A percentile compares a stretch with the other conserved stretches of the same genome.
Conservation (phyloP, 23 tunicate genomes). For the Trididemnum clinides region DNA sequence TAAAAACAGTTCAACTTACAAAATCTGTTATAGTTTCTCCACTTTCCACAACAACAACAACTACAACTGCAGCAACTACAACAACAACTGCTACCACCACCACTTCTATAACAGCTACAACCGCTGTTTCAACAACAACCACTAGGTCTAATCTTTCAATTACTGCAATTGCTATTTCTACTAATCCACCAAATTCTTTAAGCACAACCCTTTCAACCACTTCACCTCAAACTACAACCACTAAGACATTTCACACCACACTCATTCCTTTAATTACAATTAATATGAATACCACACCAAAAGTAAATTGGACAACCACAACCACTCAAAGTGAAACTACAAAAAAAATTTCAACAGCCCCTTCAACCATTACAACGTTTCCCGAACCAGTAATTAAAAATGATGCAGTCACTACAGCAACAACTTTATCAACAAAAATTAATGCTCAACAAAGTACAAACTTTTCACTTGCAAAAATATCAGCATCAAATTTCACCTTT, state of each 20-base stretch:
- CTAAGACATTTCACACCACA: too few species aligned
- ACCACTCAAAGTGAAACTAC: background rate
- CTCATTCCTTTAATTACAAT: too few species aligned
- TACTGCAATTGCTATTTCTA: background rate
- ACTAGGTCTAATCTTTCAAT: background rate
- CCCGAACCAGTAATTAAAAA: background rate
- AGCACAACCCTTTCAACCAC: too few species aligned
- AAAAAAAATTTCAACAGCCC: background rate
- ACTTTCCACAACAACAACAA: background rate
- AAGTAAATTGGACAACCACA: background rate
- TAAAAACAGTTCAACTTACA: background rate
- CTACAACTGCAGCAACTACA: constrained; percentile 8
- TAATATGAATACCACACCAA: too few species aligned
- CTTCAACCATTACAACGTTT: background rate
- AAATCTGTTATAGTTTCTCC: background rate
- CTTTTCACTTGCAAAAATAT: background rate
- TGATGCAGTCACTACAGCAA: background rate
- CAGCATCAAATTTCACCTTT: background rate
- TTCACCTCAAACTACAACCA: too few species aligned
- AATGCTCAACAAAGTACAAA: background rate
- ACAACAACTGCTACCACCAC: constrained; percentile 4
- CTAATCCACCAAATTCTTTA: too few species aligned
- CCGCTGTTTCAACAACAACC: background rate
- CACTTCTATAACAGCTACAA: background rate
- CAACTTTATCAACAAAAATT: background rate